These are phyloP conservation scores for Graphium colonna DNA, from an alignment of 2,888 invertebrate genomes.

Conservation along the genomic window DNA sequence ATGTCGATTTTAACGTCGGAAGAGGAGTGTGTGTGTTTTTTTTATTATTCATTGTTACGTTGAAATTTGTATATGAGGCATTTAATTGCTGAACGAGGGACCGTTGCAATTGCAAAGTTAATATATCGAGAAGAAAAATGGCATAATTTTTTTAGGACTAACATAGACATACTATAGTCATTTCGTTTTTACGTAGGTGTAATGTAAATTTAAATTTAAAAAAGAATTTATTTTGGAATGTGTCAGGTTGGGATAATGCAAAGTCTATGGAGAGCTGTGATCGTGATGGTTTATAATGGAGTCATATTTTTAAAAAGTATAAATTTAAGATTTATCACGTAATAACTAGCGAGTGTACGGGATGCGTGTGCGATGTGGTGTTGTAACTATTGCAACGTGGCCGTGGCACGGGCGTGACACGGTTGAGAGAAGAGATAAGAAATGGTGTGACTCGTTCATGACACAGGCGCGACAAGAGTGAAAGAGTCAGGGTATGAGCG, in stretches of 20 bases:
- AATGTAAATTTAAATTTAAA: slow-evolving; percentile 42
- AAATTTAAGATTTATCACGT: slow-evolving; percentile 75
- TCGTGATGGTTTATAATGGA: slow-evolving; percentile 75
- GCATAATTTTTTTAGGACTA: slow-evolving; percentile 79
- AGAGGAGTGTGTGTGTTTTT: slow-evolving; percentile 33
- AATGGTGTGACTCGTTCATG: not conserved
- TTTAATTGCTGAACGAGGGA: slow-evolving; percentile 77
- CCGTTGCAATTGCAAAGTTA: slow-evolving; percentile 79
- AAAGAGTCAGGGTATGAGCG: too few relatives aligned
- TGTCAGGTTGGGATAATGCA: slow-evolving; percentile 73
- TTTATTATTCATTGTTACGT: slow-evolving; percentile 64
- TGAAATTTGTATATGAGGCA: slow-evolving; percentile 75
- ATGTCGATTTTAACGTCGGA: slow-evolving; percentile 42
- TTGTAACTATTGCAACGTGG: not conserved
- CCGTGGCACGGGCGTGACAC: not conserved
- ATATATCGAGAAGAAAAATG: slow-evolving; percentile 68
- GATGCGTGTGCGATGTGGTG: slow-evolving; percentile 50
- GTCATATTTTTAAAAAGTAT: slow-evolving; percentile 76
- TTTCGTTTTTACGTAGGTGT: slow-evolving; percentile 75
- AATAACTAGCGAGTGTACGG: slow-evolving; percentile 35
- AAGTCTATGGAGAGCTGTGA: slow-evolving; percentile 79
- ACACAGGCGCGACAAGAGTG: not conserved
- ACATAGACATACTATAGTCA: slow-evolving; percentile 77
- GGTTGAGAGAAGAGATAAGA: too few relatives aligned
- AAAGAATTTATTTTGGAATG: slow-evolving; percentile 78